Percentiles rank a stretch among this genome's conserved stretches.
These are phyloP conservation scores for Macropis europaea DNA, from an alignment of 2,888 invertebrate species.

Conservation along the genomic window DNA sequence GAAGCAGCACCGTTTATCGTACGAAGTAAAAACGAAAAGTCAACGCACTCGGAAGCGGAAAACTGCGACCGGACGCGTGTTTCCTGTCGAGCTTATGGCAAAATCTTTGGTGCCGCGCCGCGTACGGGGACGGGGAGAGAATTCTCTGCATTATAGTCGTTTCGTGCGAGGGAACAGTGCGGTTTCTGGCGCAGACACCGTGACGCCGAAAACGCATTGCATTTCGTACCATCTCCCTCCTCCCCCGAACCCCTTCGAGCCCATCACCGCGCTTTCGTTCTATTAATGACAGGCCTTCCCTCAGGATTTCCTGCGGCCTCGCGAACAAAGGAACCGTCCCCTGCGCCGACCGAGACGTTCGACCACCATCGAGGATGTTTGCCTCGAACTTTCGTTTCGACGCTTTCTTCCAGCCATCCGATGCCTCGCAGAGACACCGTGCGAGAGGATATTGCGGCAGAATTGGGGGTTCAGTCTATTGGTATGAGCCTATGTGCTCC, in stretches of 20 bases:
- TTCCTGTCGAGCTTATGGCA: constrained; percentile 50
- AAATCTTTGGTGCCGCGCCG: constrained; percentile 22
- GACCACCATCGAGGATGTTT: not conserved
- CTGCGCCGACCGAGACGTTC: constrained; percentile 2
- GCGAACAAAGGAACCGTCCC: constrained; percentile 11
- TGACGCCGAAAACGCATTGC: constrained; percentile 60
- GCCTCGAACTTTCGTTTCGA: not conserved
- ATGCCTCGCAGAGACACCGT: no score
- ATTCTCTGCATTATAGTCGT: constrained; percentile 20
- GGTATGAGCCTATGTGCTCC: no score
- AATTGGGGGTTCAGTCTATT: no score
- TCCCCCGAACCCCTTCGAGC: not conserved
- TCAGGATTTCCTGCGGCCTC: constrained; percentile 31
- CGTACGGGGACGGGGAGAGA: constrained; percentile 31
- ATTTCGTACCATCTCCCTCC: constrained; percentile 28
- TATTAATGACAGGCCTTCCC: constrained; percentile 22
- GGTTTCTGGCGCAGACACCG: constrained; percentile 44
- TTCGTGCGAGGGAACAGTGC: constrained; percentile 47
- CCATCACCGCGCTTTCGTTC: not conserved
- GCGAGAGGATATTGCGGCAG: no score
- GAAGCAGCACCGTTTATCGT: no score
- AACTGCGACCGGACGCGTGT: constrained; percentile 54
- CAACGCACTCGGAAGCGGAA: constrained; percentile 22
- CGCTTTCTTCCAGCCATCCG: not conserved
- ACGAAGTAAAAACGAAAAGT: not conserved